These are phyloP conservation scores for Thelaira solivaga DNA, from an alignment of 2,888 invertebrate species.

Conservation along the genomic window DNA sequence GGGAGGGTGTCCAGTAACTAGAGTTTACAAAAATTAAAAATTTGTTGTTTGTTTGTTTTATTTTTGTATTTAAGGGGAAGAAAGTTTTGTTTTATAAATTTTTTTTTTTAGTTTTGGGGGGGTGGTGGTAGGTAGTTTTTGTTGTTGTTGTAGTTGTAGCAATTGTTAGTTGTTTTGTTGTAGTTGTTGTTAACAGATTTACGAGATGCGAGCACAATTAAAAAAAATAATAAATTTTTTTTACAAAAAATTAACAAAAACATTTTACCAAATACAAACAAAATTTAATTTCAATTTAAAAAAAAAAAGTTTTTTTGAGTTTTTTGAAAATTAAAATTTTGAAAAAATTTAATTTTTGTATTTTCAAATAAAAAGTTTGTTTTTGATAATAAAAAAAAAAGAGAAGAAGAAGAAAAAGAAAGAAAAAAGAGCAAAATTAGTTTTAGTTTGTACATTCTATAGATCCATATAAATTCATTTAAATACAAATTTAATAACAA, in stretches of 20 bases:
- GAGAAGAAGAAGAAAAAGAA: slow-evolving; percentile 70
- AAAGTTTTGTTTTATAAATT: slow-evolving; percentile 22
- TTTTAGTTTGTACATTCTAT: slow-evolving; percentile 61
- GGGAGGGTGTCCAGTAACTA: slow-evolving; percentile 99
- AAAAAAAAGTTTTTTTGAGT: neutral
- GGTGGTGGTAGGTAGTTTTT: slow-evolving; percentile 19
- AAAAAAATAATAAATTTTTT: neutral
- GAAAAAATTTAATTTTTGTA: neutral
- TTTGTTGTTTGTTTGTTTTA: slow-evolving; percentile 53
- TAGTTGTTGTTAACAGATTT: slow-evolving; percentile 39
- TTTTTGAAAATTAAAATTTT: neutral
- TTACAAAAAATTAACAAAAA: slow-evolving; percentile 7
- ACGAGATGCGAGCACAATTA: slow-evolving; percentile 60
- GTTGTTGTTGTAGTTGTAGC: slow-evolving; percentile 11
- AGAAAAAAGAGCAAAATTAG: slow-evolving; percentile 74
- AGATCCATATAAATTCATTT: neutral
- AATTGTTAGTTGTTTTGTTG: no score
- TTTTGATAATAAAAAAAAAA: slow-evolving; percentile 62
- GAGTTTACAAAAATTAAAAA: slow-evolving; percentile 54
- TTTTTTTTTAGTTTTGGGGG: slow-evolving; percentile 38
- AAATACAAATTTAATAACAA: neutral
- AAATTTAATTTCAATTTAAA: neutral
- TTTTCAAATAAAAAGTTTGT: slow-evolving; percentile 27
- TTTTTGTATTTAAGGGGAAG: slow-evolving; percentile 42
- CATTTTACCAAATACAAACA: slow-evolving; percentile 34